Base-by-base conservation (phyloP, 2,797 vertebrate genomes). In the Leuciscus waleckii region DNA sequence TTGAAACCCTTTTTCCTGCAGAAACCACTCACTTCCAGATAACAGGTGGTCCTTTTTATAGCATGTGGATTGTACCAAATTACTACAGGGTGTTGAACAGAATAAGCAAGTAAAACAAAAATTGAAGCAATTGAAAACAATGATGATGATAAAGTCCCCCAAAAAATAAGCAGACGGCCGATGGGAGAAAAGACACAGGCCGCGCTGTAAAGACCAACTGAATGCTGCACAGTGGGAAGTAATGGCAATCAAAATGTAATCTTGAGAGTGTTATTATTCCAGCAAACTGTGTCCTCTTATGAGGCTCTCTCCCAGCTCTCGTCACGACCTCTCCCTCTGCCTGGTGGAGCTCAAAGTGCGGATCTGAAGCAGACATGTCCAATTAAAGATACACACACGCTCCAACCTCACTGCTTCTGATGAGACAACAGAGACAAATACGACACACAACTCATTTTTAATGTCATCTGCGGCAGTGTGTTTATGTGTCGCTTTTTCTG, bases 311-410 rank as follows among this genome's bases (percentile, higher is more conserved):
- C 61, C 61, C 79, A 32, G 69, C 83, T 70, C 86, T 90, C 88
- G 81, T 90, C 89, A 84, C 49, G 63, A 82, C 84, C 77, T 41
- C 58, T 69, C 39, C 63, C 83, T 76, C 49, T 35, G 76, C 32
- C 87, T 85, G 77, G 84, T 83, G 85, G 82, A 81, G 90, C 85
- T 82, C 85, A 84, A 74, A 78, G 80, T 76, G 61, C 17, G 65
- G 29, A 65, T 88, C 82, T 61, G 63, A 86, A 84, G 85, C 86
- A 82, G 87, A 82, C 84, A 81, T 79, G 88, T 82, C 89, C 87
- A 90, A 90, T 92, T 91, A 90, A 88, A 89, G 89, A 69, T 51
- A 41, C 51, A 58, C 65, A 73, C 37, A 70, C 23, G n/a, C 37
- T 56, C 43, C n/a, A 61, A 65, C 75, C 77, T 71, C 54, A 16